phyloP scores from a whole-genome alignment of 2,113 vertebrate species.

The Mionectes macconnelli region DNA sequence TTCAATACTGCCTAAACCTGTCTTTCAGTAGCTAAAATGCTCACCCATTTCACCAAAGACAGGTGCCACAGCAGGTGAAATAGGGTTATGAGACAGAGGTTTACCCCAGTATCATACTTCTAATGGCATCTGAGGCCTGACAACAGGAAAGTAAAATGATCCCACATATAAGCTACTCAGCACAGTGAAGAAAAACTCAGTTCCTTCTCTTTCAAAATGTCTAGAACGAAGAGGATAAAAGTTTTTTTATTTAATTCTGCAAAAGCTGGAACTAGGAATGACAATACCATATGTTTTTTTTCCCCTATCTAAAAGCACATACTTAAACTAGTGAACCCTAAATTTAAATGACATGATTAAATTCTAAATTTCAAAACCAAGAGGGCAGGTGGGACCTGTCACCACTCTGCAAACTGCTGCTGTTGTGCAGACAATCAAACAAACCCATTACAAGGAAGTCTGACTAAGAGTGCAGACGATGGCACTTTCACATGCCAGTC shows the following conservation, averaged over 20 bases:
- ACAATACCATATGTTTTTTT: neutral
- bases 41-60: neutral
- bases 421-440: neutral
- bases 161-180: neutral
- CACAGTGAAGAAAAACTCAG: neutral
- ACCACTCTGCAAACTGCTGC: neutral
- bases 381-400: neutral
- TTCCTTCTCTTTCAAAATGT: neutral
- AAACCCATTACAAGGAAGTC: neutral
- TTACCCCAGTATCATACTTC: neutral
- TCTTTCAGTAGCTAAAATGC: neutral
- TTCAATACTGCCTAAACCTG: neutral
- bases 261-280: neutral
- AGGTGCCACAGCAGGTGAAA: neutral
- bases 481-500: neutral
- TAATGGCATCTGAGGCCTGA: neutral
- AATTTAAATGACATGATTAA: neutral
- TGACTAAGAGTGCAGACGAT: neutral
- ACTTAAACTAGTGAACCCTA: neutral
- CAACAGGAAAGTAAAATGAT: neutral
- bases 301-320: neutral
- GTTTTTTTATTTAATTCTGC: neutral
- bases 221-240: neutral
- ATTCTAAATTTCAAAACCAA: neutral
- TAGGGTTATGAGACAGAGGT: neutral